phyloP scores from a whole-genome alignment of 92 coral and sea anemone species.

The Actinernus sp. region DNA sequence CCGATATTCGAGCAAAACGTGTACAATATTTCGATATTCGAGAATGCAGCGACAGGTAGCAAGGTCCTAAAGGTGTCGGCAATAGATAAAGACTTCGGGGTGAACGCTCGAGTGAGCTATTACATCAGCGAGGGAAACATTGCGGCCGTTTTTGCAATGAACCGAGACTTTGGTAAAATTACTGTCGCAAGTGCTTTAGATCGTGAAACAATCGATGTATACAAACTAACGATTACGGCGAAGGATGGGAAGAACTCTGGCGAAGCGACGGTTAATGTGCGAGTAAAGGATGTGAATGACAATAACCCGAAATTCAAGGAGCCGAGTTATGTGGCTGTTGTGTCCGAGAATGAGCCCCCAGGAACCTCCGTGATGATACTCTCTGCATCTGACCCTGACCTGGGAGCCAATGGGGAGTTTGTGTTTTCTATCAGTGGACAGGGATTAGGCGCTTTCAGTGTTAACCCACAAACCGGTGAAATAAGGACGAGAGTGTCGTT shows the following conservation, averaged over 20 bases:
- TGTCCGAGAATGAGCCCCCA: constrained; percentile 59
- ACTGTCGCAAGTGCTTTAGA: constrained; percentile 75
- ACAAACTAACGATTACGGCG: constrained; percentile 76
- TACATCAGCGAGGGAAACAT: constrained; percentile 83
- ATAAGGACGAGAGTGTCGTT: constrained; percentile 56
- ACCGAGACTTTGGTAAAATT: constrained; percentile 77
- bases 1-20: constrained; percentile 68
- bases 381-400: constrained; percentile 84
- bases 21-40: constrained; percentile 72
- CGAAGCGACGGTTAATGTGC: constrained; percentile 66
- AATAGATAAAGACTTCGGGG: constrained; percentile 77
- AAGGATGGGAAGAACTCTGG: constrained; percentile 91
- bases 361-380: constrained; percentile 73
- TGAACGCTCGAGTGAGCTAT: constrained; percentile 78
- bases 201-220: constrained; percentile 69
- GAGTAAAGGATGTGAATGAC: constrained; percentile 77
- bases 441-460: constrained; percentile 62
- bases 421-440: constrained; percentile 80
- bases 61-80: constrained; percentile 74
- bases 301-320: constrained; percentile 81
- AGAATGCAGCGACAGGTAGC: constrained; percentile 61
- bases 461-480: constrained; percentile 73
- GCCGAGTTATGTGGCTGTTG: constrained; percentile 48
- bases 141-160: constrained; percentile 79
- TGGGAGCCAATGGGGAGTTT: constrained; percentile 62